Conservation (phyloP, 2,113 vertebrate genomes). For the Nothocercus nigrocapillus region DNA sequence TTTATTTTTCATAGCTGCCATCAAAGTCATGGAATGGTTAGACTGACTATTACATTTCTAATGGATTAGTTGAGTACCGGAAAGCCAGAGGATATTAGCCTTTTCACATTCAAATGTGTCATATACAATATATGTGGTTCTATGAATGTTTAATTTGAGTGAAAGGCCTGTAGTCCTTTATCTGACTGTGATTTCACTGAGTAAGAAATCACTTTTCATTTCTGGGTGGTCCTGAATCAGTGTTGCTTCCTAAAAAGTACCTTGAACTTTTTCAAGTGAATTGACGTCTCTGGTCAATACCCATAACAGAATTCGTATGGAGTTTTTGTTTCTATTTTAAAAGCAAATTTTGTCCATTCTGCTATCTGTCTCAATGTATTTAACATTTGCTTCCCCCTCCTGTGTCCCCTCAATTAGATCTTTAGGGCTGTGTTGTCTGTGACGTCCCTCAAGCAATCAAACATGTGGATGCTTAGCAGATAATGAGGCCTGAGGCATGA, state of each 20-base stretch:
- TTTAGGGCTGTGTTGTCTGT: background rate
- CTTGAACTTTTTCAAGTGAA: background rate
- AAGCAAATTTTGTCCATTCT: background rate
- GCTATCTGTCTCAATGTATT: background rate
- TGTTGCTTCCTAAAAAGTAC: background rate
- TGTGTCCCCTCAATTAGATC: background rate
- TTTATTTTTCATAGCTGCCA: constrained; percentile 6
- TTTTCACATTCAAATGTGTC: constrained; percentile 75
- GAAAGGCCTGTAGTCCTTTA: constrained; percentile 60
- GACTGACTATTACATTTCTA: constrained; percentile 69
- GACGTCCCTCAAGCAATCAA: background rate
- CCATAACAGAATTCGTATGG: background rate
- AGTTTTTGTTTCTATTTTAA: background rate
- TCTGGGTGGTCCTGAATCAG: background rate
- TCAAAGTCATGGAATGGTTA: constrained; percentile 3
- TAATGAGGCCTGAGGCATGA: background rate
- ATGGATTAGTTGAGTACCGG: constrained; percentile 70
- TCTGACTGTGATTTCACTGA: constrained; percentile 66
- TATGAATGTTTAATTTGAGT: constrained; percentile 78
- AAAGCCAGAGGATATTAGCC: constrained; percentile 70
- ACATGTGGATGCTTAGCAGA: background rate
- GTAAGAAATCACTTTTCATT: background rate
- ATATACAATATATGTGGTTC: constrained; percentile 63
- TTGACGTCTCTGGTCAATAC: background rate
- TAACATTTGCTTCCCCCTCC: background rate